Base-by-base conservation (phyloP, 2,888 invertebrate genomes). In the Atrina japonica region DNA sequence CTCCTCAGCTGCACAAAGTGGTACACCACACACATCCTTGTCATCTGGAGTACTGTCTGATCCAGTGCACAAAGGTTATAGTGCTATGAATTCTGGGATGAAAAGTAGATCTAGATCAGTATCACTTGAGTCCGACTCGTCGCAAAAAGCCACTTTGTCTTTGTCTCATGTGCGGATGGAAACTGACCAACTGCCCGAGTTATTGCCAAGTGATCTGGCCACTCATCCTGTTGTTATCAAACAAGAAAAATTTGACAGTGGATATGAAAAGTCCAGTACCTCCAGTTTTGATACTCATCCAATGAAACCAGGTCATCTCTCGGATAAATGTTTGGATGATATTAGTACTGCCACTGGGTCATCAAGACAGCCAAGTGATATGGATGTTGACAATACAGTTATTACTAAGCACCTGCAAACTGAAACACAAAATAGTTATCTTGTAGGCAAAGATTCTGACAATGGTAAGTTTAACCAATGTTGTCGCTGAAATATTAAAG, bases 241-340 rank as follows among this genome's bases (percentile, higher is more conserved):
- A 25, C 58, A 69, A 45, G 76, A 75, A 18, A 70, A 69, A 45
- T 56, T 56, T 14, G 74, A 70, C 60, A 59, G 35, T 58, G 70
- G 56, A 9, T 76, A 78, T 68, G 71, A 76, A 2, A 30, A 43
- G 29, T 52, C 52, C n/a, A 52, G 35, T 35, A 52, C 3, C 21
- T 18, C 16, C 16, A 23, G 18, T 14, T 25, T 16, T 0, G 18
- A 18, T 23, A 25, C 6, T 18, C 35, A 35, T 35, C 6, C 11
- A 35, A 35, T 11, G 6, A 5, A 35, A 35, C 35, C 35, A 7
- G 35, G 11, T 35, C 11, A 7, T 5, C 5, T 11, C 5, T 23
- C 21, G 9, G 52, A 23, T 21, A 47, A 47, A 47, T 7, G 47
- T 47, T 47, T 47, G 21, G 47, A 47, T 47, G n/a, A 47, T 16